Conservation (phyloP, 2,113 vertebrate species). For the Poecilia latipinna region DNA sequence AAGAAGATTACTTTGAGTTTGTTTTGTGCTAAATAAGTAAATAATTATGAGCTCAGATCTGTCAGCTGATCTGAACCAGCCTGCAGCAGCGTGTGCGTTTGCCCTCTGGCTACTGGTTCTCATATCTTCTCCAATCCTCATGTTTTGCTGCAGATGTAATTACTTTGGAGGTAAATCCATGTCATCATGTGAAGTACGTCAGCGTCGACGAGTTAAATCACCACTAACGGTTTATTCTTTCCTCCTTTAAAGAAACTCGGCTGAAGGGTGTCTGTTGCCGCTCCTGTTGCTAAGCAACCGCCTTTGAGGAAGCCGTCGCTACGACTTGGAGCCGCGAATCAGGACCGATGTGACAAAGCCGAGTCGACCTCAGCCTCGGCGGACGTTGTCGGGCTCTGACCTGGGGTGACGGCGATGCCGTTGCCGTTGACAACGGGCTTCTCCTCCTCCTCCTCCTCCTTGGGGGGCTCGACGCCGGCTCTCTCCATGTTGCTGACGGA, state of each 20-base stretch:
- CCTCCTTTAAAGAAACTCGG: constrained; percentile 30
- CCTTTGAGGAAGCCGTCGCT: constrained; percentile 25
- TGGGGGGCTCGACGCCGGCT: constrained; percentile 91
- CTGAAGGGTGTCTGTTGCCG: constrained; percentile 37
- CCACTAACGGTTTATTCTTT: neutral
- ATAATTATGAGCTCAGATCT: too few species aligned
- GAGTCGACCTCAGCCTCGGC: constrained; percentile 10
- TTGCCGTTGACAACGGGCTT: constrained; percentile 93
- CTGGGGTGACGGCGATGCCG: constrained; percentile 88
- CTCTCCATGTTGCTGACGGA: constrained; percentile 99
- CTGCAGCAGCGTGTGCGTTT: too few species aligned
- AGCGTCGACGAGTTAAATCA: neutral
- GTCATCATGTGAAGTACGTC: neutral
- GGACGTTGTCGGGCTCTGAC: constrained; percentile 75
- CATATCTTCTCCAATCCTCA: too few species aligned
- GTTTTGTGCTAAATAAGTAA: too few species aligned
- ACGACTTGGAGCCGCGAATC: constrained; percentile 21
- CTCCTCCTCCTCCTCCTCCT: constrained; percentile 93
- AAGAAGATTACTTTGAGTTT: too few species aligned
- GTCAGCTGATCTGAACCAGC: too few species aligned
- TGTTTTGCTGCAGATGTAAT: neutral
- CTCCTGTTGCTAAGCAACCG: constrained; percentile 62
- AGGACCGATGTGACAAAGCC: constrained; percentile 21
- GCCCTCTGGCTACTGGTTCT: too few species aligned
- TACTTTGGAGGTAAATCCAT: neutral